These are phyloP conservation scores for Panzeria rudis DNA, from an alignment of 2,888 invertebrate genomes.

Conservation along the genomic window DNA sequence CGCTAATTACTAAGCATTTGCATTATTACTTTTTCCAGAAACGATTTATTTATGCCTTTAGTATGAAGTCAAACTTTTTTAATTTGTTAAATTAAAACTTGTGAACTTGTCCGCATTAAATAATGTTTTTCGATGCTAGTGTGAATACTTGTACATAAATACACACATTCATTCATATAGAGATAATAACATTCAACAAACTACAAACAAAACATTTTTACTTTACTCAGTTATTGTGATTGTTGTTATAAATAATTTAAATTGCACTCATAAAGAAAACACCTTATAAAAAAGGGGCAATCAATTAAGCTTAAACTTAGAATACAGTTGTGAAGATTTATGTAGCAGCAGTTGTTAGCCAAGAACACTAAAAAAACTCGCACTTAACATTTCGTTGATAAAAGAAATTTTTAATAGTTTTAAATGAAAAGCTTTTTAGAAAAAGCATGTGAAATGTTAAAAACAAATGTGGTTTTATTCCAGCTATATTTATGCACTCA, in stretches of 20 bases:
- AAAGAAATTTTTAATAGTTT: background rate
- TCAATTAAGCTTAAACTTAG: slow-evolving; percentile 26
- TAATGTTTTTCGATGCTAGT: background rate
- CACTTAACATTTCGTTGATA: background rate
- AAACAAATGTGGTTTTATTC: background rate
- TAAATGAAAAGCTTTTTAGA: background rate
- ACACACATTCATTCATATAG: too few species aligned
- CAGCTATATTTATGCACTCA: slow-evolving; percentile 18
- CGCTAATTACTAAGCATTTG: too few species aligned
- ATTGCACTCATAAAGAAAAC: slow-evolving; percentile 41
- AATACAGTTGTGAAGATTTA: slow-evolving; percentile 17
- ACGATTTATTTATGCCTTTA: slow-evolving; percentile 1
- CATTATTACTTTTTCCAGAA: background rate
- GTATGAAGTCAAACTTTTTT: background rate
- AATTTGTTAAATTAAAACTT: background rate
- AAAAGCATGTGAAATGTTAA: slow-evolving; percentile 6
- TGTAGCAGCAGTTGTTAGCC: background rate
- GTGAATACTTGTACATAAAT: background rate
- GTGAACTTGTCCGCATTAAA: background rate
- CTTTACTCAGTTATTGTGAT: background rate
- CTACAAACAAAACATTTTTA: too few species aligned
- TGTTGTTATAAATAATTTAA: slow-evolving; percentile 12
- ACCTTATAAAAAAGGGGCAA: slow-evolving; percentile 61
- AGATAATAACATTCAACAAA: background rate
- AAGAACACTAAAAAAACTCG: background rate